Conservation (phyloP, 2,113 vertebrate genomes). For the Lasiurus cinereus region DNA sequence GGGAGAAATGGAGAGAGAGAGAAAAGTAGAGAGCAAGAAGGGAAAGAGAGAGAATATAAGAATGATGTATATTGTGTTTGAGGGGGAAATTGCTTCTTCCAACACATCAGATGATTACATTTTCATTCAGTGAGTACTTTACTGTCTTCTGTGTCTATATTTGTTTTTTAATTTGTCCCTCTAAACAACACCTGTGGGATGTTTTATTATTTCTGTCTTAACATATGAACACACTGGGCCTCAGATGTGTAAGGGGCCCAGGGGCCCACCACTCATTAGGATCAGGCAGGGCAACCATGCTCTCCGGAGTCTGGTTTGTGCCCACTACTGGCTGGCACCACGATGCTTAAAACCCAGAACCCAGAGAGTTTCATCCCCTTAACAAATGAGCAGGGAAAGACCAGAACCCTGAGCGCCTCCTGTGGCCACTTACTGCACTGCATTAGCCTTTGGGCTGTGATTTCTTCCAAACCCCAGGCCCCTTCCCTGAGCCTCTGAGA, state of each 20-base stretch:
- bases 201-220: not conserved
- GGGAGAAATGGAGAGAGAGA: not conserved
- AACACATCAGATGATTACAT: not conserved
- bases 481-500: not conserved
- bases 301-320: not conserved
- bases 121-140: not conserved
- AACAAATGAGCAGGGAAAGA: not conserved
- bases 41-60: not conserved
- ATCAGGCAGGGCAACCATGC: not conserved
- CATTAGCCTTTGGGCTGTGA: no score
- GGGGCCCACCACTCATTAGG: not conserved
- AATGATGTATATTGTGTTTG: not conserved
- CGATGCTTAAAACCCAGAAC: not conserved
- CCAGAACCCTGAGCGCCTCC: accelerated
- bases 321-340: not conserved
- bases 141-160: not conserved
- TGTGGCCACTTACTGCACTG: not conserved
- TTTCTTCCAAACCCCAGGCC: not conserved
- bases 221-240: not conserved
- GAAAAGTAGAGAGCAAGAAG: not conserved
- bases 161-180: not conserved
- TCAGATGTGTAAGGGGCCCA: not conserved
- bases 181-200: not conserved
- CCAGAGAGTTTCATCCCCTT: no score
- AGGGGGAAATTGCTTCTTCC: not conserved